These are phyloP conservation scores for Dermatemys mawii DNA, from an alignment of 2,113 vertebrate species.

Conservation along the genomic window DNA sequence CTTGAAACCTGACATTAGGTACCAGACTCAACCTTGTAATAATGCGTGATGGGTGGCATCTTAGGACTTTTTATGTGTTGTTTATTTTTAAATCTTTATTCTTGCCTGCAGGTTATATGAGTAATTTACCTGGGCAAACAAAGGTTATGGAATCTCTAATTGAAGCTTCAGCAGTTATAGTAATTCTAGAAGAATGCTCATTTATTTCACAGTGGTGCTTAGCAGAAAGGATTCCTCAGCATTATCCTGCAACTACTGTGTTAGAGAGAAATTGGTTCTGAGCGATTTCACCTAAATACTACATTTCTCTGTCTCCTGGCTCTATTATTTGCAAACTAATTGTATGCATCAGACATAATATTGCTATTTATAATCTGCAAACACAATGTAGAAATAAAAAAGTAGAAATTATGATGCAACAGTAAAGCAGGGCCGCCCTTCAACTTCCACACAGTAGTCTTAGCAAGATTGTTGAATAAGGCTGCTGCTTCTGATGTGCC, in stretches of 20 bases:
- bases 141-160: slow-evolving; percentile 32
- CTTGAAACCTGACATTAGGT: neutral
- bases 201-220: slow-evolving; percentile 42
- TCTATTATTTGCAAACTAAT: slow-evolving; percentile 30
- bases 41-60: neutral
- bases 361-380: neutral
- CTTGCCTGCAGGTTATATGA: slow-evolving; percentile 23
- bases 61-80: neutral
- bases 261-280: neutral
- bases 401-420: neutral
- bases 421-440: slow-evolving; percentile 6
- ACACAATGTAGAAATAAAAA: neutral
- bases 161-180: neutral
- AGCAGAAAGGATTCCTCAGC: slow-evolving; percentile 1
- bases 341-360: slow-evolving; percentile 2
- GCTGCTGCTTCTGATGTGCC: slow-evolving; percentile 23
- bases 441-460: neutral
- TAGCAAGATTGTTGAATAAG: neutral
- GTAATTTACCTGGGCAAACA: slow-evolving; percentile 35
- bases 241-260: neutral
- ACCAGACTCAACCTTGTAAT: neutral
- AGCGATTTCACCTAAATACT: neutral
- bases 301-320: neutral
- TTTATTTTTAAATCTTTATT: neutral
- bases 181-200: slow-evolving; percentile 32